Evolutionary conservation across 1,140 invertebrate genomes (phyloP).

Genomic region (Aphelinus atriplicis): DNA sequence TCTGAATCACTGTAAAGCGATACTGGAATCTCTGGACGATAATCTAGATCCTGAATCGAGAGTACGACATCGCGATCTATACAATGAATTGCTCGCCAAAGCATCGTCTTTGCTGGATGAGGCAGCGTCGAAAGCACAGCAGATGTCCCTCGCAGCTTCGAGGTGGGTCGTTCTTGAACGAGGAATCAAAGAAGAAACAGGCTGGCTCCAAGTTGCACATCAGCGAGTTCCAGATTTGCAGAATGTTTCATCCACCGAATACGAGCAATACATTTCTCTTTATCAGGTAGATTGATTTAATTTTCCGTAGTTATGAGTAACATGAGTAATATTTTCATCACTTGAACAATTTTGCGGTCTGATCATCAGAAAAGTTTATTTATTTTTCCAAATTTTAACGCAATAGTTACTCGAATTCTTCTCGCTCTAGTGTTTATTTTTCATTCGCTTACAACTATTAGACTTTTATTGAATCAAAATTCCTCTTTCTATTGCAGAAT

Average conservation of each 20-base stretch:
- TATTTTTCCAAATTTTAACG: too few species aligned
- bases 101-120: slow-evolving; percentile 80
- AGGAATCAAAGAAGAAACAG: slow-evolving; percentile 81
- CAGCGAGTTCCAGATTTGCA: slow-evolving; percentile 82
- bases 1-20: slow-evolving; percentile 83
- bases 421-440: too few species aligned
- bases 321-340: too few species aligned
- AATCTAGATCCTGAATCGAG: slow-evolving; percentile 83
- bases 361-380: too few species aligned
- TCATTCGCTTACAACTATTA: too few species aligned
- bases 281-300: slow-evolving; percentile 69
- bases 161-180: slow-evolving; percentile 84
- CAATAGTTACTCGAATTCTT: too few species aligned
- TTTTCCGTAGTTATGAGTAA: not conserved
- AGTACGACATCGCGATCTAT: slow-evolving; percentile 76
- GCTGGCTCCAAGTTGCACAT: slow-evolving; percentile 83
- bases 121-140: slow-evolving; percentile 80
- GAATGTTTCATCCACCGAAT: slow-evolving; percentile 81
- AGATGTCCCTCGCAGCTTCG: slow-evolving; percentile 83
- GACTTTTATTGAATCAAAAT: too few species aligned
- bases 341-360: too few species aligned
- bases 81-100: slow-evolving; percentile 78
- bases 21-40: slow-evolving; percentile 84
- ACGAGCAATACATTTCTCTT: slow-evolving; percentile 83
- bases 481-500: slow-evolving; percentile 63